Base-by-base conservation (phyloP, 2,797 vertebrate species). In the Alectoris magna region DNA sequence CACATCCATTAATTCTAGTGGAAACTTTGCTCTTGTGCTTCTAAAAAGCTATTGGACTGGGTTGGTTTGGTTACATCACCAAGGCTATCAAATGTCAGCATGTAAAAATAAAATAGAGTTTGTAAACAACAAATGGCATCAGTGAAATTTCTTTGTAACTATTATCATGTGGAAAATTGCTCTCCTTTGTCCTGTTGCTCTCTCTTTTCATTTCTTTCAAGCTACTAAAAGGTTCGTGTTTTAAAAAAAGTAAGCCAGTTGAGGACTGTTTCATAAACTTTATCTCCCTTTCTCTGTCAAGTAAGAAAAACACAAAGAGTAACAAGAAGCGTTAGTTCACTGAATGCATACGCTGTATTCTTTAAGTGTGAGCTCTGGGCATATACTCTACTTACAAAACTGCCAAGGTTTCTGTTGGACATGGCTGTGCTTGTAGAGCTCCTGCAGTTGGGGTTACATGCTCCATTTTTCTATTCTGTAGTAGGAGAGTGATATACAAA, bases 181-280 rank as follows among this genome's bases (percentile, higher is more conserved):
- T 17, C 59, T 74, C 63, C 63, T 74, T 90, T 90, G 53, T 74
- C 34, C 67, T 49, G 24, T 60, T 77, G 55, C 49, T 53, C 36
- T 87, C 36, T 70, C 41, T 68, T 90, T 91, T 75, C n/a, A 51
- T 60, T 96, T 90, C 14, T 74, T 91, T 81, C 81, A 94, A 93
- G 87, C 5, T 29, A 84, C 85, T 69, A 69, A 84, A 96, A 91
- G 76, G 91, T 63, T 59, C 23, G 56, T 29, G 24, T 17, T 84
- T 81, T 1, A 27, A n/a, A 43, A n/a, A 22, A 56, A 41, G 63
- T 36, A 78, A 18, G 23, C 7, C 16, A 1, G 12, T 59, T 90
- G 62, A 51, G 73, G 46, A 74, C 18, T 84, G n/a, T n/a, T 51
- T 92, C 41, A 0, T n/a, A 76, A 94, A 92, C 39, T 49, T 85